Conservation (phyloP, 2,888 invertebrate species). For the Sphaerophoria taeniata region DNA sequence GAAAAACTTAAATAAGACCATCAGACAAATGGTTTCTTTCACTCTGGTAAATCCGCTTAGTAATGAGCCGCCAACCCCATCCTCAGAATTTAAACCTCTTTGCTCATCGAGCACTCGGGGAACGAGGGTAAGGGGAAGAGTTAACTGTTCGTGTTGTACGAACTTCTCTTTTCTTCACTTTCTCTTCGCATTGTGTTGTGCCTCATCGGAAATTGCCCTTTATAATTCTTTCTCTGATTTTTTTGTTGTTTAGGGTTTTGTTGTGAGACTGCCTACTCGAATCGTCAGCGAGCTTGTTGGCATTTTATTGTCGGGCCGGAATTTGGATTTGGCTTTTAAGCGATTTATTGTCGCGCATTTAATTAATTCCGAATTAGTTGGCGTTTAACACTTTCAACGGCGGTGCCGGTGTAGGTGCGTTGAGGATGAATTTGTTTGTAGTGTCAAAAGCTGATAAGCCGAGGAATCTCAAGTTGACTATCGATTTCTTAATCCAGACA, state of each 20-base stretch:
- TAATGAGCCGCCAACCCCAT: slow-evolving; percentile 25
- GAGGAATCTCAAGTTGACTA: slow-evolving; percentile 19
- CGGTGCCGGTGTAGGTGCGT: background rate
- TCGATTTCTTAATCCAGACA: slow-evolving; percentile 56
- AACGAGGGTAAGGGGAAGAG: background rate
- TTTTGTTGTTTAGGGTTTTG: slow-evolving; percentile 3
- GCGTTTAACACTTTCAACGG: slow-evolving; percentile 59
- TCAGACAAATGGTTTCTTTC: slow-evolving; percentile 69
- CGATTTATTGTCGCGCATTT: slow-evolving; percentile 70
- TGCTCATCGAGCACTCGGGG: background rate
- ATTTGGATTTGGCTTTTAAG: slow-evolving; percentile 68
- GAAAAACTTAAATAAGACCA: slow-evolving; percentile 70
- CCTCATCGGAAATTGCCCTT: slow-evolving; percentile 38
- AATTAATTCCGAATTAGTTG: slow-evolving; percentile 72
- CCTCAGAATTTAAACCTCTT: background rate
- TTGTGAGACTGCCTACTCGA: slow-evolving; percentile 38
- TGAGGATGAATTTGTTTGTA: slow-evolving; percentile 21
- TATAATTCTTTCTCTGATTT: background rate
- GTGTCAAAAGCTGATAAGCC: slow-evolving; percentile 51
- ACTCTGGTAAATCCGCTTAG: slow-evolving; percentile 63
- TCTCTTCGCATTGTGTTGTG: background rate
- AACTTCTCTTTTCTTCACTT: background rate
- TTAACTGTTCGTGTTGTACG: slow-evolving; percentile 19
- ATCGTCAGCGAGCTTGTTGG: slow-evolving; percentile 28
- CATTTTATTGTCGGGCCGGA: slow-evolving; percentile 54